phyloP scores from a whole-genome alignment of 2,888 invertebrate genomes.

The Ophion slaviceki region DNA sequence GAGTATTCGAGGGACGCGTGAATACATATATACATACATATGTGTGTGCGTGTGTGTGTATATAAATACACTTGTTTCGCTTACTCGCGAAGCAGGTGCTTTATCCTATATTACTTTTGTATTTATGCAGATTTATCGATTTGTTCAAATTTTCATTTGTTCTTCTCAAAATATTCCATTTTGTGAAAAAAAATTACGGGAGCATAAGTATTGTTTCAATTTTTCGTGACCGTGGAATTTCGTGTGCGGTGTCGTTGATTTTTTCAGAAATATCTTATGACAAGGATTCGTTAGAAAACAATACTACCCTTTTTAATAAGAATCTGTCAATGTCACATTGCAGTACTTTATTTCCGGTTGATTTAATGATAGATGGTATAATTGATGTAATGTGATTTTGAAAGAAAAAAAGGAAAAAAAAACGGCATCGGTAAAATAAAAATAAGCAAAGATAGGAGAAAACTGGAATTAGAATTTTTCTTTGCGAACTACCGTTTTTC shows the following conservation, averaged over 20 bases:
- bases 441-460: background rate
- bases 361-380: conserved; percentile 26
- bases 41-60: background rate
- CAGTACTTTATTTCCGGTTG: conserved; percentile 45
- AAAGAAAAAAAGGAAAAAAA: background rate
- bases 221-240: too few species aligned
- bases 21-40: background rate
- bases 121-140: background rate
- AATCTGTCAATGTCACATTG: conserved; percentile 41
- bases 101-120: background rate
- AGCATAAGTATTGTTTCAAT: too few species aligned
- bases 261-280: too few species aligned
- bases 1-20: conserved; percentile 51
- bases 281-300: too few species aligned
- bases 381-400: background rate
- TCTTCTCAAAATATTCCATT: too few species aligned
- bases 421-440: background rate
- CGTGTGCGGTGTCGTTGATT: too few species aligned
- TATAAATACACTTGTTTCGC: background rate
- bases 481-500: background rate
- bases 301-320: conserved; percentile 18
- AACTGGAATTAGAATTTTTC: background rate
- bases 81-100: background rate
- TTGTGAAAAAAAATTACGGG: too few species aligned
- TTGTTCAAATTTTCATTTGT: background rate